Evolutionary conservation across 2,113 vertebrate species (phyloP), one percentile per base, ranked within the genome.

Genomic region (Urocynchramus pylzowi): DNA sequence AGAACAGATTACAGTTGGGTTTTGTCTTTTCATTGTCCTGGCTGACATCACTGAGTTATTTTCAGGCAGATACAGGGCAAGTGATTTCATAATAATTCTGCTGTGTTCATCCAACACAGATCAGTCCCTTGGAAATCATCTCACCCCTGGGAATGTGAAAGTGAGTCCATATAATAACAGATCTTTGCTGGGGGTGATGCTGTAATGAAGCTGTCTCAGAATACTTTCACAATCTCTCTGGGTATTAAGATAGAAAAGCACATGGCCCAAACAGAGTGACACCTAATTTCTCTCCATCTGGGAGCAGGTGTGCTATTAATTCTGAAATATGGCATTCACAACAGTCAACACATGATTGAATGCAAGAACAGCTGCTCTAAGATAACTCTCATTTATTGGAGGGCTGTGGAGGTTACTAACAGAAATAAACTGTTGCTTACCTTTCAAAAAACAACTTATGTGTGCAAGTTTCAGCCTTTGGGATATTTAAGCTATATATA

Each of bases 231-330:
- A 64, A 14, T 56, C 70, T 86, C 60, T 64, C 60, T 35, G 35
- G 31, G 5, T 79, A 60, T 89, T 75, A 81, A 81, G 80, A 67
- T 13, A 89, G 69, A 56, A 77, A 92, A 90, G 68, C 67, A 88
- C 30, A 83, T 3, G 41, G 71, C 24, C 56, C 2, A 2, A 74
- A 27, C 56, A 88, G 44, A 52, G 60, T 50, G 60, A 94, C 71
- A 94, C 90, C 86, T 94, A 24, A 90, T 90, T 94, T 89, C 69
- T 82, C 41, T 81, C 74, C 88, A 84, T 89, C 80, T 90, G 88
- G 79, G 93, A 47, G 79, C 64, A 92, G 75, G 56, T 80, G 79
- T 90, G 85, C 50, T 80, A 74, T 87, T 91, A 88, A 82, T 90
- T 74, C 85, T 77, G 79, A 89, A 94, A 91, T 60, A 87, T 2